Percentiles rank a stretch among this genome's conserved stretches.
phyloP scores from a whole-genome alignment of 2,113 vertebrate genomes.

The Grammomys dolichurus region DNA sequence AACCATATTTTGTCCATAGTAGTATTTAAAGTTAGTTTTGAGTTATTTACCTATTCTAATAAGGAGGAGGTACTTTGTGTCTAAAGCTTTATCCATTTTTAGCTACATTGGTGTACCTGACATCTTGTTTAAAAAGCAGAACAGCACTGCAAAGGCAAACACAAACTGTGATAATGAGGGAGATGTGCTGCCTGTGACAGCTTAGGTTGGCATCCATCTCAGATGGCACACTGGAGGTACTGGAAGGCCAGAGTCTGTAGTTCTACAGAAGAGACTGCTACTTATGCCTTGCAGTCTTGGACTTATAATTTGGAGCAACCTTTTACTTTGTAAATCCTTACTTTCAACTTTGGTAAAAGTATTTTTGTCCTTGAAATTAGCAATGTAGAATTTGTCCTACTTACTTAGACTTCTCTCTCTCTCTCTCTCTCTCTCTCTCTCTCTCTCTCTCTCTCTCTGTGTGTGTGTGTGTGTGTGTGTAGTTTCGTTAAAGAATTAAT shows the following conservation, averaged over 20 bases:
- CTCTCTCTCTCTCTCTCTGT: not conserved
- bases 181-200: slow-evolving; percentile 82
- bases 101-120: slow-evolving; percentile 75
- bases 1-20: slow-evolving; percentile 24
- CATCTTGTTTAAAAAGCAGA: slow-evolving; percentile 85
- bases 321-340: slow-evolving; percentile 63
- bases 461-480: not conserved
- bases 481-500: slow-evolving; percentile 17
- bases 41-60: slow-evolving; percentile 57
- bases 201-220: slow-evolving; percentile 84
- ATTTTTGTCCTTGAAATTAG: slow-evolving; percentile 46
- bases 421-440: no score
- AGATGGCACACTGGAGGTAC: slow-evolving; percentile 82
- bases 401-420: slow-evolving; percentile 4
- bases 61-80: slow-evolving; percentile 36
- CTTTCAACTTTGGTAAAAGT: slow-evolving; percentile 55
- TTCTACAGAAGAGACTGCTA: slow-evolving; percentile 81
- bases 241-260: slow-evolving; percentile 79
- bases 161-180: slow-evolving; percentile 86
- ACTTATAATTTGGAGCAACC: slow-evolving; percentile 50
- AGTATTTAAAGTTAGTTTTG: slow-evolving; percentile 21
- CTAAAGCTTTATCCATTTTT: slow-evolving; percentile 75
- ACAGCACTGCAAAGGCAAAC: slow-evolving; percentile 83
- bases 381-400: slow-evolving; percentile 23
- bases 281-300: slow-evolving; percentile 71